Base-by-base conservation (phyloP, 64 coral and sea anemone genomes). In the Stylophora pistillata region DNA sequence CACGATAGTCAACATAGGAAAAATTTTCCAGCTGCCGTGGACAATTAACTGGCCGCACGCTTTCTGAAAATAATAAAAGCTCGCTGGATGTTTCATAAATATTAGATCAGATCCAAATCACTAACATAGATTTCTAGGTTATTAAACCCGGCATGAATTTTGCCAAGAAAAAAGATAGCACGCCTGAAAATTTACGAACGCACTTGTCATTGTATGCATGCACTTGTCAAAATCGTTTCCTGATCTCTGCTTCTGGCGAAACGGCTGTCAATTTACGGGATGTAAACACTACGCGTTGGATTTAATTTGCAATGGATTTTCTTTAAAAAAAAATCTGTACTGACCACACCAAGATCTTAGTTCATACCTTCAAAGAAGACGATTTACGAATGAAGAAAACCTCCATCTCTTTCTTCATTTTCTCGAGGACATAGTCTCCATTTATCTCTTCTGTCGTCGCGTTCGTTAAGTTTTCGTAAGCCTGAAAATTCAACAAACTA, bases 401-500 rank as follows among this genome's bases (percentile, higher is more conserved):
- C 58, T 90, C 70, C 70, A 90, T 90, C 54, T 73, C 71, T 59
- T 2, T 41, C 58, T 81, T 90, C 53, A 73, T 82, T 47, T 16
- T 23, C 27, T 72, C 74, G 28, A 90, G 78, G 71, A 90, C 78
- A 41, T 90, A 30, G 6, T 14, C 32, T 23, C 88, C n/a, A 53
- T 75, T 14, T 18, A 75, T 66, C 20, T 62, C 68, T 69, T 20
- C 59, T 54, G 89, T 52, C 15, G 53, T 82, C 27, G 37, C 37
- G 37, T 72, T 41, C 56, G 71, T 83, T 21, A 73, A 56, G 26
- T 60, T 81, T 90, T 90, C 70, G n/a, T 90, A 90, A 13, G 20
- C 72, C 89, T 90, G 33, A 14, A 84, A 68, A 34, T 84, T 84
- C 61, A 84, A 84, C 41, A 84, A 84, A 84, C 60, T 84, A 66